Base-by-base conservation (phyloP, 2,888 invertebrate genomes). In the Ophion costatus region DNA sequence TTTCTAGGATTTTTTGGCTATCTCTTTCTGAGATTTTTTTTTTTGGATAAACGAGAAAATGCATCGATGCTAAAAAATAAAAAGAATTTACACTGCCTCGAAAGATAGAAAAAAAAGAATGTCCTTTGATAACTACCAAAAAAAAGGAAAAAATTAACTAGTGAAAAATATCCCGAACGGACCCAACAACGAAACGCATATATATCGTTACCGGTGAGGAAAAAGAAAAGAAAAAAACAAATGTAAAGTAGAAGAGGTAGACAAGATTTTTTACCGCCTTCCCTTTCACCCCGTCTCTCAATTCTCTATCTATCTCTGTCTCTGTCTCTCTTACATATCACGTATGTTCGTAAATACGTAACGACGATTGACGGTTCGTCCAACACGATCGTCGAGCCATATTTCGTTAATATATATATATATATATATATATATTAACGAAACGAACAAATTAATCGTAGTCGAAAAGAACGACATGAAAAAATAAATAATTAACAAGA, bases 201-300 rank as follows among this genome's bases (percentile, higher is more conserved):
- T 4, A 45, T 45, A 45, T 14, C 82, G 57, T 33, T 88, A 89
- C 89, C 87, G 89, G 88, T 88, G 88, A 89, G 90, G 69, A 64
- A 79, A 80, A 57, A 76, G 45, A 61, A 42, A 66, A 14, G 9
- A 10, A 45, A 45, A 79, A 38, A 64, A 51, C 74, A 82, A 78
- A 45, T 81, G 85, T 83, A 85, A 85, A 83, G 80, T 80, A 83
- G 83, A 76, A 80, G 66, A 73, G 33, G 70, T 29, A 73, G 63
- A 57, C 74, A 81, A 70, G 81, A 69, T 63, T 33, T 63, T 51
- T 24, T 84, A 70, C 79, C 75, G 70, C 64, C 75, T 78, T 71
- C 83, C 75, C 79, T 71, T 69, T 76, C 75, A 78, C 78, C 73
- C 83, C 75, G 69, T 80, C 51, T 76, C 83, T 77, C 77, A 29